These are phyloP conservation scores for Coenobita brevimanus DNA, from an alignment of 1,140 invertebrate species.

Conservation along the genomic window DNA sequence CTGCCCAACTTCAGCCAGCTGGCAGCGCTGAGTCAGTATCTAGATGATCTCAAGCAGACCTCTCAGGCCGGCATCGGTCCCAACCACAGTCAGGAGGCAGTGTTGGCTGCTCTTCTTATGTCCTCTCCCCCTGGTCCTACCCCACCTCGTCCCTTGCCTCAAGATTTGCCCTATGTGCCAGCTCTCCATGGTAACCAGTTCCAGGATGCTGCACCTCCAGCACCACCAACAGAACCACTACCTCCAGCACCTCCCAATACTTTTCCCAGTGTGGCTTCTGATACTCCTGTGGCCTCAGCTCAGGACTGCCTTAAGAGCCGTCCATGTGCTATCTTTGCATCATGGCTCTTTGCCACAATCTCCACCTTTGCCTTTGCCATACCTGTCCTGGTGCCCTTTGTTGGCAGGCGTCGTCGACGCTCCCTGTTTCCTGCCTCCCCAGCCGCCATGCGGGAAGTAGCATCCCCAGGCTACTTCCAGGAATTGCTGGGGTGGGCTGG, in stretches of 20 bases:
- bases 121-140: background rate
- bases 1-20: background rate
- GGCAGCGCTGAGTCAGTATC: background rate
- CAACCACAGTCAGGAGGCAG: background rate
- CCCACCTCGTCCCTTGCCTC: background rate
- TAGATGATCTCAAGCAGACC: constrained; percentile 2
- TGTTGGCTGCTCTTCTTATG: too few relatives aligned
- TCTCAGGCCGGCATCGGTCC: background rate
- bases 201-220: background rate
- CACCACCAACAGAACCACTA: too few relatives aligned
- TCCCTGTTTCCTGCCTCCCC: background rate
- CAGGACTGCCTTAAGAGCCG: constrained; percentile 3
- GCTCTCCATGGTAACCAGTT: background rate
- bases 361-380: constrained; percentile 10
- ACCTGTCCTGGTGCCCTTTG: constrained; percentile 5
- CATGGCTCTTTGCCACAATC: background rate
- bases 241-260: background rate
- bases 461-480: too few relatives aligned
- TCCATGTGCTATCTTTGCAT: background rate
- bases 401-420: constrained; percentile 10
- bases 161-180: background rate
- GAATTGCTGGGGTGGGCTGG: too few relatives aligned
- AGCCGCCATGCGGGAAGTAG: background rate
- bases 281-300: background rate
- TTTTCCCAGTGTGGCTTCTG: background rate